A percentile compares a stretch with the other conserved stretches of the same genome.
These are phyloP conservation scores for Athrips mouffetella DNA, from an alignment of 2,888 invertebrate species.

Conservation along the genomic window DNA sequence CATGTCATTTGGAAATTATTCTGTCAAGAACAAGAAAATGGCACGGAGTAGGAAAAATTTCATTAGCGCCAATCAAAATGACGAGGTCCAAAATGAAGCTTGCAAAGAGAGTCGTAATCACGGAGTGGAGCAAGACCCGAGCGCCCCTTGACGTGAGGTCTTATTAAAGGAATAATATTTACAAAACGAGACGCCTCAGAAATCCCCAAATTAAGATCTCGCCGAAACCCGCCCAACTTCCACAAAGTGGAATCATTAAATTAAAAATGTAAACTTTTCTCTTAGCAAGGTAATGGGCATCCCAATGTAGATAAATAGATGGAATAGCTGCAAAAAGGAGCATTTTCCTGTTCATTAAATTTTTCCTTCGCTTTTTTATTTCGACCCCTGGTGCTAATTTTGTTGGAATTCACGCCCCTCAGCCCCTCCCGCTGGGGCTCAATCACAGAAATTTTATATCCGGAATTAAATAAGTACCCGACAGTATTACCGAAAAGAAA, in stretches of 20 bases:
- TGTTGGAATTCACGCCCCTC: conserved; percentile 80
- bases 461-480: conserved; percentile 79
- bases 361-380: conserved; percentile 79
- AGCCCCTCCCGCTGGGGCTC: conserved; percentile 74
- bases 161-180: conserved; percentile 80
- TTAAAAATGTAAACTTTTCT: conserved; percentile 80
- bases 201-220: conserved; percentile 79
- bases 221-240: conserved; percentile 79
- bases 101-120: conserved; percentile 77
- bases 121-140: conserved; percentile 61
- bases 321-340: conserved; percentile 79
- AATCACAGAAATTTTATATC: conserved; percentile 80
- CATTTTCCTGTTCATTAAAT: conserved; percentile 81
- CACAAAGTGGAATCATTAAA: conserved; percentile 80
- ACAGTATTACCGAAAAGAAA: conserved; percentile 74
- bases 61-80: conserved; percentile 79
- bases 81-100: conserved; percentile 78
- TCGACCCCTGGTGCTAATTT: conserved; percentile 80
- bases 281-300: conserved; percentile 80
- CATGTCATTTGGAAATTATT: conserved; percentile 64
- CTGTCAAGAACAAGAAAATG: conserved; percentile 76
- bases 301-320: conserved; percentile 79
- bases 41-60: conserved; percentile 74
- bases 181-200: conserved; percentile 79
- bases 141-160: conserved; percentile 76